Base-by-base conservation (phyloP, 2,797 vertebrate species). In the Australoheros facetus region DNA sequence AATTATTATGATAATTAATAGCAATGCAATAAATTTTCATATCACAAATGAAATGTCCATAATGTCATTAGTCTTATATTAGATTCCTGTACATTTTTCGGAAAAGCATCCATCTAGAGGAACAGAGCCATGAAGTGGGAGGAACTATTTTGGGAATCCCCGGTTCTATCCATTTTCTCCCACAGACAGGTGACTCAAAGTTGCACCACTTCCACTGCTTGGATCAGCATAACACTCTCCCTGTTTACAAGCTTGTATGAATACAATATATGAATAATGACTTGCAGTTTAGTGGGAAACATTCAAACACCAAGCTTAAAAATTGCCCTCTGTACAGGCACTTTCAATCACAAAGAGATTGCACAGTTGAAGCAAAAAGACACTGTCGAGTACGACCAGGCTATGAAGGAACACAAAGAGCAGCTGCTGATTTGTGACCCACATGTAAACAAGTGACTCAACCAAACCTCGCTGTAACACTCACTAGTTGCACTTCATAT, bases 131-230 rank as follows among this genome's bases (percentile, higher is more conserved):
- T 30, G 26, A 51, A 12, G 64, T 69, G 64, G 64, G 45, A 69
- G 64, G 45, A n/a, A 30, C 26, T 69, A 69, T 51, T 69, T 51
- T 2, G 1, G 64, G 45, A 69, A 69, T 30, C 26, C 26, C 64
- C 0, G 11, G 45, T 16, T 30, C 26, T 69, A 51, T 69, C 45
- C 45, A 6, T 30, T 51, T 69, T 51, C 26, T 51, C 64, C 64
- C 45, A 69, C 45, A 51, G 42, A 69, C 19, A 51, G 17, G 64
- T 69, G 64, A 69, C 45, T 69, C 64, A 69, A 69, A 69, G 42
- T 30, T 69, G 64, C 64, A 69, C 64, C 64, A 69, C 10, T 69
- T 69, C 45, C n/a, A n/a, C 26, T 51, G 64, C 26, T 69, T 51
- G 1, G 17, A 51, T 69, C 42, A 51, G 64, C 26, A 51, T 30